Evolutionary conservation across 1,140 invertebrate genomes (phyloP), one percentile per base, ranked within the genome.

Genomic region (Saxidomus purpurata): DNA sequence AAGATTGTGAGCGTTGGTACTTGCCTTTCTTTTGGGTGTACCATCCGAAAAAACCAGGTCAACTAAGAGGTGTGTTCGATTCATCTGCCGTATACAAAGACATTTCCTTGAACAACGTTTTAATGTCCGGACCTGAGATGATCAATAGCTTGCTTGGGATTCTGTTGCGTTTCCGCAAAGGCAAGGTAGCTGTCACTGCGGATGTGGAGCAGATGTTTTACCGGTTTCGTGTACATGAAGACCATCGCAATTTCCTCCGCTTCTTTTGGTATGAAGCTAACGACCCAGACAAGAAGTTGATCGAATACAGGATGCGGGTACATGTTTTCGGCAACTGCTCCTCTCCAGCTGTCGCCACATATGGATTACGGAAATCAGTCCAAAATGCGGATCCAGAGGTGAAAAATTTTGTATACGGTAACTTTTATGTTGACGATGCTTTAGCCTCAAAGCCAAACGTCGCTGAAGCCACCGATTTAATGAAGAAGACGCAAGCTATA

Each of bases 51-150:
- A 40, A 89, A 19, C 49, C 40, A 3, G 36, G 31, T n/a, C 61
- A 91, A 36, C 86, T 91, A 9, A 15, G 91, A n/a, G 79, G 40
- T 28, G 89, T 87, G 0, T 90, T 90, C 38, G 89, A 90, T 43
- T 82, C 89, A 17, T 90, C 89, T 34, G 83, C 84, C 1, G 22
- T 49, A 9, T 87, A 47, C 36, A 0, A 82, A 22, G 76, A 36
- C 2, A 3, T 87, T 31, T 94, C 43, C 15, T 43, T 43, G 15
- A 43, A 94, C 79, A 55, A 91, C 31, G 55, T 84, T 1, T 55
- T 94, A 25, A 31, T 92, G 28, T 17, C 79, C 3, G 94, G 94
- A 0, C 95, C 96, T 19, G 93, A 94, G 77, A 63, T 96, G 0
- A 95, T 96, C 89, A 93, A 69, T 74, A 91, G 76, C n/a, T 69